Percentiles rank a stretch among this genome's conserved stretches.
Conservation (phyloP, 2,113 vertebrate genomes). For the Sus scrofa region DNA sequence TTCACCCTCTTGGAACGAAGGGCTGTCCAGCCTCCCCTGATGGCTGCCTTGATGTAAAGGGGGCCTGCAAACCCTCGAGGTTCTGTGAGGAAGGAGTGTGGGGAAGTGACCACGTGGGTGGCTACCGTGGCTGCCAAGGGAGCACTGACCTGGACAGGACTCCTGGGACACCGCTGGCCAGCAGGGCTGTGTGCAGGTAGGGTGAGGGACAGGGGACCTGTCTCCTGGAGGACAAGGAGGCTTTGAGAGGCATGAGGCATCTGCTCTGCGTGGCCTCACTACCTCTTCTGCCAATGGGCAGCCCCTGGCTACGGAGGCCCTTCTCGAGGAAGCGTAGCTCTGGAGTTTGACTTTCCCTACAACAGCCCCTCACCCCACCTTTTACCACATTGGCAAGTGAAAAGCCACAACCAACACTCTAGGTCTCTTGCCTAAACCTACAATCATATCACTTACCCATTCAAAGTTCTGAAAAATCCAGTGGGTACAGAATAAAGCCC, state of each 20-base stretch:
- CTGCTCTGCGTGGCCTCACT: neutral
- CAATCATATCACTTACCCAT: neutral
- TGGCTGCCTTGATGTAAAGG: neutral
- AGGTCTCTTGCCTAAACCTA: neutral
- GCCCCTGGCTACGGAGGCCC: neutral
- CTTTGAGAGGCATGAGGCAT: neutral
- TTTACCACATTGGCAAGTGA: neutral
- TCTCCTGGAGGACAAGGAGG: slow-evolving; percentile 47
- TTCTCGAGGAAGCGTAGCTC: neutral
- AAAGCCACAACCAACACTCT: slow-evolving; percentile 26
- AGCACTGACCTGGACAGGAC: neutral
- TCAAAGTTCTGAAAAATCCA: slow-evolving; percentile 14
- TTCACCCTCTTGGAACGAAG: neutral
- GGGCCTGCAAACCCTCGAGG: neutral
- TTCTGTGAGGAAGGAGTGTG: neutral
- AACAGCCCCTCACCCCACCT: neutral
- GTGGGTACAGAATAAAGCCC: neutral
- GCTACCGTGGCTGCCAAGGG: neutral
- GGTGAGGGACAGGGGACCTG: neutral
- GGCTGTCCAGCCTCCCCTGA: neutral
- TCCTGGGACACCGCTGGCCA: neutral
- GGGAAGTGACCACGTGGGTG: too few relatives aligned
- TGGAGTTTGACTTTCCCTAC: neutral
- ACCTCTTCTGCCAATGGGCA: neutral
- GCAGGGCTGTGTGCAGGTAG: neutral